These are phyloP conservation scores for Sterna hirundo DNA, from an alignment of 2,113 vertebrate species.

Conservation along the genomic window DNA sequence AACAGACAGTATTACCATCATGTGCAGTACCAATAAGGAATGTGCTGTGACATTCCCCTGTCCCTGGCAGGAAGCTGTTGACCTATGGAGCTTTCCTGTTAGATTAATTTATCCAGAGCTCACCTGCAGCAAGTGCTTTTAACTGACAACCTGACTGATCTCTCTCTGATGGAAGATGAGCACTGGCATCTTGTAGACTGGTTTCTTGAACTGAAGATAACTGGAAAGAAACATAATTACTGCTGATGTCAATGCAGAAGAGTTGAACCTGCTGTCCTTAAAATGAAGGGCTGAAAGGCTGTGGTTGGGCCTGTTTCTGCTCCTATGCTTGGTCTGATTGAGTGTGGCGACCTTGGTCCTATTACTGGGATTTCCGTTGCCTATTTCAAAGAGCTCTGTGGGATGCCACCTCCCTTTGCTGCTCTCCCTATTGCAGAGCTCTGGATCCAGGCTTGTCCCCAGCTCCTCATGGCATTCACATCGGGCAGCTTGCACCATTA, in stretches of 20 bases:
- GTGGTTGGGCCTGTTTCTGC: background rate
- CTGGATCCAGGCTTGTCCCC: background rate
- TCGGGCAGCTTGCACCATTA: background rate
- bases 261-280: background rate
- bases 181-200: background rate
- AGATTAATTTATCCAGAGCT: conserved; percentile 15
- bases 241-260: background rate
- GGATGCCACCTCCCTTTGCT: background rate
- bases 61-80: background rate
- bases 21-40: background rate
- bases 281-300: background rate
- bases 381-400: background rate
- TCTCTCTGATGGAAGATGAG: background rate
- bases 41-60: background rate
- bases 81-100: conserved; percentile 39
- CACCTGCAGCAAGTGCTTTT: conserved; percentile 1
- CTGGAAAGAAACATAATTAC: background rate
- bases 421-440: background rate
- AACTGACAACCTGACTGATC: conserved; percentile 14
- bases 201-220: background rate
- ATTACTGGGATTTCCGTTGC: background rate
- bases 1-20: background rate
- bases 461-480: background rate
- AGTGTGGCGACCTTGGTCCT: background rate
- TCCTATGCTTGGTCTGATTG: background rate